These are phyloP conservation scores for Argentina silus DNA, from an alignment of 2,797 vertebrate genomes.

Conservation along the genomic window DNA sequence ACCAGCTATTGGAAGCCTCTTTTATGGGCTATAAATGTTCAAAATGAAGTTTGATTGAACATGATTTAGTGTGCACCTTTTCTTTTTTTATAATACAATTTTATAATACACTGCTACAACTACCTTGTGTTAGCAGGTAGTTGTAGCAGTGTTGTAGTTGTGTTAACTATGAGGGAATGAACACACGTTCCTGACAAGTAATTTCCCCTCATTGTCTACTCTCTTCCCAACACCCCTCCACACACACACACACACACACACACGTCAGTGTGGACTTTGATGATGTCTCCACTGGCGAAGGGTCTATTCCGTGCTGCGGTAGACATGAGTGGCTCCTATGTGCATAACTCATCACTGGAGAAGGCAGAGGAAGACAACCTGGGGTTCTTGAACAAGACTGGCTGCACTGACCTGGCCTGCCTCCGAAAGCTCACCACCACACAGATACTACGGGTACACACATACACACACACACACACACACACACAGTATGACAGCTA, in stretches of 20 bases:
- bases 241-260: no score
- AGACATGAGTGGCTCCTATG: constrained; percentile 78
- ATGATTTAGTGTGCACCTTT: no score
- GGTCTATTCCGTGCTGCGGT: constrained; percentile 79
- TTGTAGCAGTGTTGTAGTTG: no score
- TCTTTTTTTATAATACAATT: no score
- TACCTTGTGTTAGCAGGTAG: no score
- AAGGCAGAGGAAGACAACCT: constrained; percentile 76
- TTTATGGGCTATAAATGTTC: not conserved
- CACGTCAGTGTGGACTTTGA: constrained; percentile 76
- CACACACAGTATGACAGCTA: not conserved
- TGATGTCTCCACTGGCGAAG: constrained; percentile 78
- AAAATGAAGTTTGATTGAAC: no score
- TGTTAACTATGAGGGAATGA: no score
- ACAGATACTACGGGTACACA: constrained; percentile 74
- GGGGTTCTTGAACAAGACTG: constrained; percentile 55
- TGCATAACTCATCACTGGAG: constrained; percentile 62
- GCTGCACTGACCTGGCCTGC: constrained; percentile 65
- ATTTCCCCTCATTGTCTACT: no score
- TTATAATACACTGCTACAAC: no score
- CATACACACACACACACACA: constrained; percentile 8
- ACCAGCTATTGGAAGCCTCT: not conserved
- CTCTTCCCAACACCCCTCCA: no score
- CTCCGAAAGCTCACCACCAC: constrained; percentile 62
- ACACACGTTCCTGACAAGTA: no score